Conservation (phyloP, 1,140 invertebrate genomes). For the Brachionus rotundiformis region DNA sequence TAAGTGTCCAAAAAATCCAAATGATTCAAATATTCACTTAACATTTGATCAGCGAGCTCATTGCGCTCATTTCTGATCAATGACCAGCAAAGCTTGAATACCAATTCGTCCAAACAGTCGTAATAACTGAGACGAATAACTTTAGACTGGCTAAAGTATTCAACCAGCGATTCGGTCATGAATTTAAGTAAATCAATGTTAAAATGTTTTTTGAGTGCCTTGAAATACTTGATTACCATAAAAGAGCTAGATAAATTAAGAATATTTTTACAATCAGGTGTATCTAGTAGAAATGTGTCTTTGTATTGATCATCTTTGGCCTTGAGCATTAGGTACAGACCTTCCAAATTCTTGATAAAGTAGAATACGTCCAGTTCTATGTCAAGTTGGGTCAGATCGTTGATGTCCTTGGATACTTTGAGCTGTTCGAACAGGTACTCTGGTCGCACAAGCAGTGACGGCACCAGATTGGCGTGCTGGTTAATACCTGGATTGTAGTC, state of each 20-base stretch:
- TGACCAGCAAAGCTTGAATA: not conserved
- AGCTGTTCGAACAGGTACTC: constrained; percentile 31
- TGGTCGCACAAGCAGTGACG: not conserved
- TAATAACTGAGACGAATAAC: constrained; percentile 26
- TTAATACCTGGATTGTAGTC: not conserved
- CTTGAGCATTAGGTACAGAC: not conserved
- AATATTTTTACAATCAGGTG: constrained; percentile 21
- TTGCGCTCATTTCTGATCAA: constrained; percentile 33
- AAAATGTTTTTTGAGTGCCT: not conserved
- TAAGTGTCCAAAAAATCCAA: constrained; percentile 49
- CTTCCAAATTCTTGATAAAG: constrained; percentile 43
- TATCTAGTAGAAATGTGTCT: constrained; percentile 19
- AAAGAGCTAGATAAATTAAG: constrained; percentile 11
- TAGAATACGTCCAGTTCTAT: constrained; percentile 35
- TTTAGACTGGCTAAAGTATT: not conserved
- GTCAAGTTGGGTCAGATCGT: not conserved
- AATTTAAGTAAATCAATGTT: constrained; percentile 36
- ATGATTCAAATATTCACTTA: constrained; percentile 37
- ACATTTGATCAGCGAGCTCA: not conserved
- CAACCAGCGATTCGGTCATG: not conserved
- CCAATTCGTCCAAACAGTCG: constrained; percentile 21
- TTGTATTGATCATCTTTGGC: constrained; percentile 6
- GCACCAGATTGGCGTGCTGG: not conserved
- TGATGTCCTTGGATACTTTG: constrained; percentile 3
- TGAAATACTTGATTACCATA: constrained; percentile 41